Base-by-base conservation (phyloP, 1,140 invertebrate genomes). In the Ditylenchus dipsaci region DNA sequence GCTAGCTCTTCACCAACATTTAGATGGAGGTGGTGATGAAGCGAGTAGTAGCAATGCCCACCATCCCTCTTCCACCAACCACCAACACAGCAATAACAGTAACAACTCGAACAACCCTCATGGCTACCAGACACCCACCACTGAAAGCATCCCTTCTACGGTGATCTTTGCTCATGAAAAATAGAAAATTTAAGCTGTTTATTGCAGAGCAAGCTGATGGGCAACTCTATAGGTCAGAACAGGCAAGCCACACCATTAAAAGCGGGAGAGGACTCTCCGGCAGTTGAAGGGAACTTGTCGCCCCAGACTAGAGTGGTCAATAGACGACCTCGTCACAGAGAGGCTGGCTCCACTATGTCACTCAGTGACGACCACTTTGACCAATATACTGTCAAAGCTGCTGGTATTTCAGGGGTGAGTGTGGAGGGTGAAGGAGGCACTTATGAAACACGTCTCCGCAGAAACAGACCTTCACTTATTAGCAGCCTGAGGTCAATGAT, bases 301-400 rank as follows among this genome's bases (percentile, higher is more conserved):
- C 33, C 33, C 33, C 33, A 38, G 3, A 38, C 3, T 1, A 27
- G 62, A 63, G 29, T 21, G 33, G 42, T 43, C 21, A 45, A 47
- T 56, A 65, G 33, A 26, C 43, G 45, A 8, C 27, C 27, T 15
- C 45, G 45, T 57, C 43, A 73, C 5, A 49, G 72, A 19, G 33
- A 38, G 33, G 33, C 33, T 38, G 30, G 62, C 26, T 78, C 77
- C 15, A 77, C 67, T 19, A 78, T 78, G 65, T 78, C 77, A 26
- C 69, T 73, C 17, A 82, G 76, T 68, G 79, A 81, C 58, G 80
- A 82, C 65, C 80, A 82, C 60, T 82, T 68, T 56, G 80, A 82
- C 62, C 80, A 82, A 56, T 82, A 82, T 62, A 76, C 69, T 43
- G 58, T 82, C 53, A 79, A 71, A 45, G 68, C 58, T 57, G 76